These are phyloP conservation scores for Atherinosoma microstoma DNA, from an alignment of 2,797 vertebrate genomes.

Conservation along the genomic window DNA sequence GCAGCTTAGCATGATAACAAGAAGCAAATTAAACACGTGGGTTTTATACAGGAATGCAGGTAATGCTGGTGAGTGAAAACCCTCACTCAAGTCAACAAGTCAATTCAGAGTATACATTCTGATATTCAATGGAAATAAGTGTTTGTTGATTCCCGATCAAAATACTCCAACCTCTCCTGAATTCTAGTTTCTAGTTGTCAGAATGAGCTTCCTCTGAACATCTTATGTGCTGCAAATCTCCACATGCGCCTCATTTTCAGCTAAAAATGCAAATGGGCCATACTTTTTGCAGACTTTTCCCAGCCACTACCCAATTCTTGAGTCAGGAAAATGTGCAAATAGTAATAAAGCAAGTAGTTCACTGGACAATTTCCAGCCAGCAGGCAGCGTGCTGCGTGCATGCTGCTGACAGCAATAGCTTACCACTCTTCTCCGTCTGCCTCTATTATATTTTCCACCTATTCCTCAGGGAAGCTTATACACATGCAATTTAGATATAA, in stretches of 20 bases:
- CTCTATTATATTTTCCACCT: neutral
- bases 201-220: neutral
- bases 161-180: neutral
- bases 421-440: neutral
- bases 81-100: neutral
- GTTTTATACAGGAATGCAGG: conserved; percentile 1
- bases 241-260: neutral
- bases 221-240: neutral
- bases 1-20: conserved; percentile 11
- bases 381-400: neutral
- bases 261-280: neutral
- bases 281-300: conserved; percentile 6
- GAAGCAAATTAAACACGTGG: conserved; percentile 12
- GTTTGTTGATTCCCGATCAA: neutral
- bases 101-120: neutral
- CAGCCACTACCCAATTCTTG: neutral
- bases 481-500: neutral
- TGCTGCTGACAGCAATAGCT: neutral
- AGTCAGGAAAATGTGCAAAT: conserved; percentile 11
- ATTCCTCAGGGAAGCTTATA: neutral
- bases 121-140: neutral
- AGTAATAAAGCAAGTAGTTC: neutral
- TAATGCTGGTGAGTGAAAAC: neutral
- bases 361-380: neutral
- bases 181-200: neutral